phyloP scores from a whole-genome alignment of 2,888 invertebrate species.

The Hermodice carunculata region DNA sequence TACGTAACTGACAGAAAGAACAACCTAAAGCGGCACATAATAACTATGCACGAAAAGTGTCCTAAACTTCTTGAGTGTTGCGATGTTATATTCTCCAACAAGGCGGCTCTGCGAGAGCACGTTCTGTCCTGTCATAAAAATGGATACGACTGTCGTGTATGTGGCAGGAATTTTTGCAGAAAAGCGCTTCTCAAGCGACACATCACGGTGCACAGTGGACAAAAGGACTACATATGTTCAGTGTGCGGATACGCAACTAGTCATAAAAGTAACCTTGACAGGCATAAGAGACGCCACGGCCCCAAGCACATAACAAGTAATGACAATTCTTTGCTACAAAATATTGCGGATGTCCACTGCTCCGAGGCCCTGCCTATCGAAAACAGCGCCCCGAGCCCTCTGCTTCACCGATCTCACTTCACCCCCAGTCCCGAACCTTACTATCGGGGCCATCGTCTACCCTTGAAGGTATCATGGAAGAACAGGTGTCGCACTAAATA shows the following conservation, averaged over 20 bases:
- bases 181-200: constrained; percentile 30
- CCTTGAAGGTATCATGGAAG: too few relatives aligned
- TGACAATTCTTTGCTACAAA: too few relatives aligned
- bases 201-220: constrained; percentile 22
- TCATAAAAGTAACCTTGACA: constrained; percentile 29
- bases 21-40: constrained; percentile 22
- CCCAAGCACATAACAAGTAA: too few relatives aligned
- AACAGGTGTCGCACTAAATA: too few relatives aligned
- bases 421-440: too few relatives aligned
- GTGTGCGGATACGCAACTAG: constrained; percentile 21
- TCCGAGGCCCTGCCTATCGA: too few relatives aligned
- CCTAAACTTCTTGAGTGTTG: constrained; percentile 26
- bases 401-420: too few relatives aligned
- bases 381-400: too few relatives aligned
- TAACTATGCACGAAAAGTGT: constrained; percentile 25
- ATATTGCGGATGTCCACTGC: too few relatives aligned
- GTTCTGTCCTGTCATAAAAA: constrained; percentile 18
- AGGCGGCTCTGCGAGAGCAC: constrained; percentile 23
- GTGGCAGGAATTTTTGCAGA: constrained; percentile 27
- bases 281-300: constrained; percentile 21
- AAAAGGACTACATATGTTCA: constrained; percentile 10
- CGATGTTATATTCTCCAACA: constrained; percentile 17
- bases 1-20: too few relatives aligned
- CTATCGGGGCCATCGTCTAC: too few relatives aligned
- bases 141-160: constrained; percentile 16